These are phyloP conservation scores for Tetragonula carbonaria DNA, from an alignment of 2,888 invertebrate genomes.

Conservation along the genomic window DNA sequence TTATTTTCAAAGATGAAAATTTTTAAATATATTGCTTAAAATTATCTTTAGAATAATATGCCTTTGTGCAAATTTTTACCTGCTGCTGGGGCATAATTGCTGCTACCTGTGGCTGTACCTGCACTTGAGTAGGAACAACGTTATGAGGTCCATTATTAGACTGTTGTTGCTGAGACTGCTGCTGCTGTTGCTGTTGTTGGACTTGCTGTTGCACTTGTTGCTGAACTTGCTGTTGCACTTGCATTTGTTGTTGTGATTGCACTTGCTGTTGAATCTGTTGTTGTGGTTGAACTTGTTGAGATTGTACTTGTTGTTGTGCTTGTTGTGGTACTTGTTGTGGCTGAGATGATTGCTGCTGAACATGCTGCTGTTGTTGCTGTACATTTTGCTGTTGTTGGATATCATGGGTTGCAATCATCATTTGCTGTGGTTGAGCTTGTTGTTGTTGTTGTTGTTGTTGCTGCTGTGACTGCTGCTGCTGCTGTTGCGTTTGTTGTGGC, in stretches of 20 bases:
- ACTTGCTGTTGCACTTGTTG: conserved; percentile 77
- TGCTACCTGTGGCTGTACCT: conserved; percentile 83
- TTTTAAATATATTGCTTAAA: neutral
- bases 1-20: conserved; percentile 11
- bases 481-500: conserved; percentile 65
- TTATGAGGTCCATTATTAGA: conserved; percentile 79
- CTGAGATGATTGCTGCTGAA: conserved; percentile 76
- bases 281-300: conserved; percentile 80
- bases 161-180: conserved; percentile 77
- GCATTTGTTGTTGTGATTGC: conserved; percentile 79
- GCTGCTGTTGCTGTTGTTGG: conserved; percentile 80
- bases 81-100: conserved; percentile 84
- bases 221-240: conserved; percentile 73
- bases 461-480: conserved; percentile 75
- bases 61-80: conserved; percentile 65
- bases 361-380: conserved; percentile 75
- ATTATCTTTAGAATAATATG: neutral
- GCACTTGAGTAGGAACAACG: conserved; percentile 80
- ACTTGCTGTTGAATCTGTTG: conserved; percentile 73
- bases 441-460: conserved; percentile 79
- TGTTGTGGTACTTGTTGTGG: conserved; percentile 72
- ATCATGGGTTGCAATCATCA: conserved; percentile 64
- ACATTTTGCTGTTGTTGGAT: conserved; percentile 70
- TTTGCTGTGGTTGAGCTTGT: conserved; percentile 77
- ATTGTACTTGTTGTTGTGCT: conserved; percentile 80